Percentiles rank a stretch among this genome's conserved stretches.
These are phyloP conservation scores for Lampris incognitus DNA, from an alignment of 2,113 vertebrate species.

Conservation along the genomic window DNA sequence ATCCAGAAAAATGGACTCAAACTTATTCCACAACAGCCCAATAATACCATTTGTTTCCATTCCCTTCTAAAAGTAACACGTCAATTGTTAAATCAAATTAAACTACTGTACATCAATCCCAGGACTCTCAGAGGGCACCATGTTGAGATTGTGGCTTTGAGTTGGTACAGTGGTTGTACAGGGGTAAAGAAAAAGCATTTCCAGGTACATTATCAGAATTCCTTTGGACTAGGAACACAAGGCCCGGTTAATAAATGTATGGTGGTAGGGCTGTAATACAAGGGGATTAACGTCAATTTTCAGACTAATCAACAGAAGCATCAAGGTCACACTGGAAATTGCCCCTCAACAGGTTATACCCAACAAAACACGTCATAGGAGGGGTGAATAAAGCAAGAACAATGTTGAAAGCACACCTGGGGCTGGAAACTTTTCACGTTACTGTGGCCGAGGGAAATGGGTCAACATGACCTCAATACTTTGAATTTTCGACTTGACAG, in stretches of 20 bases:
- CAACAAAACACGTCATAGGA: slow-evolving; percentile 33
- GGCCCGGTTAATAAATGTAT: slow-evolving; percentile 7
- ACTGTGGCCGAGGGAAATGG: slow-evolving; percentile 40
- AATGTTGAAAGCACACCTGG: slow-evolving; percentile 25
- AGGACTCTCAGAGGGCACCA: neutral
- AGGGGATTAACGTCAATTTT: slow-evolving; percentile 3
- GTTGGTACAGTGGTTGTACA: neutral
- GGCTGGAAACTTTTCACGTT: slow-evolving; percentile 30
- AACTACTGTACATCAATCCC: neutral
- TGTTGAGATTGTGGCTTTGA: neutral
- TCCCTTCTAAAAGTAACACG: neutral
- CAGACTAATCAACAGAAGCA: slow-evolving; percentile 19
- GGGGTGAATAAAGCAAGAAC: neutral
- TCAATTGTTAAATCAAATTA: neutral
- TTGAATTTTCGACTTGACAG: slow-evolving; percentile 54
- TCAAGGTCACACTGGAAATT: slow-evolving; percentile 13
- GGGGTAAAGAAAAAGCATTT: neutral
- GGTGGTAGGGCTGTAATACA: slow-evolving; percentile 4
- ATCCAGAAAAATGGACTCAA: too few relatives aligned
- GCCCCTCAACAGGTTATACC: slow-evolving; percentile 20
- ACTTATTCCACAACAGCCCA: too few relatives aligned
- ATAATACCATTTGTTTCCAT: too few relatives aligned
- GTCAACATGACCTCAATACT: slow-evolving; percentile 53
- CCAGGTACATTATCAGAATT: too few relatives aligned
- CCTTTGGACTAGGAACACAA: too few relatives aligned